Conservation (phyloP, 2,888 invertebrate species). For the Sthenelais limicola region DNA sequence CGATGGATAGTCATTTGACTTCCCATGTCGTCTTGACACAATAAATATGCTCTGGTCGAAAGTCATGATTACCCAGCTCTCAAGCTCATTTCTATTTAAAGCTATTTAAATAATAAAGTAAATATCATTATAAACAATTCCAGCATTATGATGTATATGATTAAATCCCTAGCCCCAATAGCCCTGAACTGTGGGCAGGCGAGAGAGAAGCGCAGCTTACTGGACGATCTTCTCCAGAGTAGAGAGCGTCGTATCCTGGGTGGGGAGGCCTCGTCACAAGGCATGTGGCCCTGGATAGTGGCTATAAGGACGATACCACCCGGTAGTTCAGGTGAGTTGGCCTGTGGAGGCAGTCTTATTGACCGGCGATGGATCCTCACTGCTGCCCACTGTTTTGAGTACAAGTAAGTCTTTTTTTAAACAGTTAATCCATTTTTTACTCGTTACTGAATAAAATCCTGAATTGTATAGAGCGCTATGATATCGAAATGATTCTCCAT, state of each 20-base stretch:
- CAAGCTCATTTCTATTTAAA: no score
- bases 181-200: conserved; percentile 16
- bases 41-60: no score
- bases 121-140: no score
- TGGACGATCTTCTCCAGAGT: neutral
- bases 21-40: no score
- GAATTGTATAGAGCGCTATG: no score
- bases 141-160: no score
- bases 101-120: no score
- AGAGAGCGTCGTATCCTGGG: neutral
- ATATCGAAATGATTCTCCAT: no score
- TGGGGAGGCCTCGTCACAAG: neutral
- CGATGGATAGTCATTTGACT: no score
- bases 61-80: no score
- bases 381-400: conserved; percentile 34
- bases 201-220: neutral
- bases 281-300: conserved; percentile 28
- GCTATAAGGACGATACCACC: conserved; percentile 12
- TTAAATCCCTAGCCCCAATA: conserved; percentile 5
- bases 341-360: conserved; percentile 29
- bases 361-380: conserved; percentile 17
- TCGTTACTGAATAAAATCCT: no score
- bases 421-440: no score
- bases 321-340: neutral
- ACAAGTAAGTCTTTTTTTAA: conserved; percentile 1